Percentiles rank a stretch among this genome's conserved stretches.
Conservation (phyloP, 2,113 vertebrate species). For the Pyrgilauda ruficollis region DNA sequence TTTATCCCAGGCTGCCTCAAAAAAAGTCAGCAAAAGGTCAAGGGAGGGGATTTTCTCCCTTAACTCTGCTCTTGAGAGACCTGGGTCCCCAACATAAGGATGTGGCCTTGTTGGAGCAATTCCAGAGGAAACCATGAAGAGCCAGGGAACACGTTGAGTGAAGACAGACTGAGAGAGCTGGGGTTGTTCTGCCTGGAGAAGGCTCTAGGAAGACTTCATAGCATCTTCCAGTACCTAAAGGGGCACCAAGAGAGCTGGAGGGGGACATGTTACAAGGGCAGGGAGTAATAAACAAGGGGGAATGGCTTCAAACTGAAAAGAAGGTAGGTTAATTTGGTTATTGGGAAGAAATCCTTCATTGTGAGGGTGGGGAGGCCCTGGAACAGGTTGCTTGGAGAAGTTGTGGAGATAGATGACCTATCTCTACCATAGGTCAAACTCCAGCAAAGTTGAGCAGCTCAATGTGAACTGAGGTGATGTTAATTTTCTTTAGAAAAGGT, state of each 20-base stretch:
- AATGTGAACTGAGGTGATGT: not conserved
- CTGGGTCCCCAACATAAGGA: fast-evolving
- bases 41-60: not conserved
- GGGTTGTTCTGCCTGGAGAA: not conserved
- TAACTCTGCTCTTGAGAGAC: not conserved
- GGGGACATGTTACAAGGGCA: not conserved
- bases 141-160: fast-evolving
- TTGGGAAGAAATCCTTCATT: not conserved
- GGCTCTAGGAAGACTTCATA: not conserved
- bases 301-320: not conserved
- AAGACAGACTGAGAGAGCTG: not conserved
- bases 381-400: not conserved
- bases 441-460: not conserved
- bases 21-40: not conserved
- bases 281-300: not conserved
- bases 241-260: not conserved
- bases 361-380: not conserved
- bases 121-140: not conserved
- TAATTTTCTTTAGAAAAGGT: not conserved
- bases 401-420: not conserved
- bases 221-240: not conserved
- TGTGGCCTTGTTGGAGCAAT: not conserved
- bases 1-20: not conserved
- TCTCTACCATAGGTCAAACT: not conserved
- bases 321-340: not conserved